phyloP scores from a whole-genome alignment of 92 coral and sea anemone genomes.

The Palythoa grandis region DNA sequence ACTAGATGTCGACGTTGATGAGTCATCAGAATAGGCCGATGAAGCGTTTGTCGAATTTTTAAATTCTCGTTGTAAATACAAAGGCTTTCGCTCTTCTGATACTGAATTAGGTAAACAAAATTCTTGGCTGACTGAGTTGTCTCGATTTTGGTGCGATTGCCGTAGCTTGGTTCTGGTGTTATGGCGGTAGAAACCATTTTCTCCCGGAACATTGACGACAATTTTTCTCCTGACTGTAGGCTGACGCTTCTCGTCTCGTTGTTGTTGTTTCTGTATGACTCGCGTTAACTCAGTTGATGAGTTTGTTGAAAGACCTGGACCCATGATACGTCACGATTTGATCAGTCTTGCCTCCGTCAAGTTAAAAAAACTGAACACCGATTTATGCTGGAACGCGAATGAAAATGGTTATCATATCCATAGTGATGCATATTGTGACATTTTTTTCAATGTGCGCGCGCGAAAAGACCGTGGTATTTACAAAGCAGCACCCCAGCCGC shows the following conservation, averaged over 20 bases:
- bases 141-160: neutral
- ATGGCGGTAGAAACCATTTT: slow-evolving; percentile 26
- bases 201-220: slow-evolving; percentile 35
- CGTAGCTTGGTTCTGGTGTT: neutral
- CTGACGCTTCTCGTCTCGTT: neutral
- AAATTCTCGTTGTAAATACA: neutral
- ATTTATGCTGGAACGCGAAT: neutral
- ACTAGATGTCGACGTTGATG: slow-evolving; percentile 17
- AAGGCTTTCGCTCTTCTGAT: slow-evolving; percentile 22
- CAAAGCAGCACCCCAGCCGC: neutral
- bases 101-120: neutral
- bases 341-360: neutral
- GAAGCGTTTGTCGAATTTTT: slow-evolving; percentile 1
- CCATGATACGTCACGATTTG: slow-evolving; percentile 9
- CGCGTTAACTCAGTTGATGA: slow-evolving; percentile 31
- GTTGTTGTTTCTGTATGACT: neutral
- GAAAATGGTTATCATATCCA: neutral
- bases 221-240: neutral
- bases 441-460: slow-evolving; percentile 6
- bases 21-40: slow-evolving; percentile 4
- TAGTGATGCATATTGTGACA: slow-evolving; percentile 26
- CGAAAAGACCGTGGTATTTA: neutral
- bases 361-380: neutral
- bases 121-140: neutral
- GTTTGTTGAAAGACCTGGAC: slow-evolving; percentile 29